Conservation (phyloP, 2,797 vertebrate genomes). For the Carapus acus region DNA sequence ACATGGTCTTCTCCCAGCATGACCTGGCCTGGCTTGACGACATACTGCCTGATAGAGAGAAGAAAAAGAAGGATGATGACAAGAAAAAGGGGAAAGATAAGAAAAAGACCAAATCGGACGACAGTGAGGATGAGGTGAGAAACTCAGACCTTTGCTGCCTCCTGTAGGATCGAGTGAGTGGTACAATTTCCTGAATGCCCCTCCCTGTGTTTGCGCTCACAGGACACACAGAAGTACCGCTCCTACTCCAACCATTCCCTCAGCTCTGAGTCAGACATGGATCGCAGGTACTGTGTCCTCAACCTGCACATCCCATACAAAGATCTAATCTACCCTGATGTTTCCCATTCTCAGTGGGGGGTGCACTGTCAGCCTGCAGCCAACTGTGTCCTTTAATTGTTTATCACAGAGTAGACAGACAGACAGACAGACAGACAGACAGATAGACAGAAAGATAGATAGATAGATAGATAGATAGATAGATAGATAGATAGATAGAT, state of each 20-base stretch:
- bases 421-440: too few relatives aligned
- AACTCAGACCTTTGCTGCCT: slow-evolving; percentile 45
- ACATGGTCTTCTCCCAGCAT: slow-evolving; percentile 91
- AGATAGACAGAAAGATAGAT: too few relatives aligned
- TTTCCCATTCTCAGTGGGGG: slow-evolving; percentile 64
- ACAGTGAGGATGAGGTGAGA: slow-evolving; percentile 75
- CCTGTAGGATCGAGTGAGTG: slow-evolving; percentile 40
- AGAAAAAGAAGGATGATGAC: slow-evolving; percentile 83
- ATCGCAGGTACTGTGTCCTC: slow-evolving; percentile 87
- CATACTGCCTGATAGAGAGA: slow-evolving; percentile 89
- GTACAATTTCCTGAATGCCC: slow-evolving; percentile 5
- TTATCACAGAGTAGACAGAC: too few relatives aligned
- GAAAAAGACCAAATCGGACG: slow-evolving; percentile 72
- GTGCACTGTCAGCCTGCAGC: slow-evolving; percentile 61
- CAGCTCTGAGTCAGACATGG: slow-evolving; percentile 80
- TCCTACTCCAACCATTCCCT: slow-evolving; percentile 80
- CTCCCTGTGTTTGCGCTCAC: slow-evolving; percentile 17
- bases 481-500: too few relatives aligned
- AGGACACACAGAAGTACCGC: slow-evolving; percentile 75
- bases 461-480: too few relatives aligned
- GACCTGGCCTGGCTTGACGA: slow-evolving; percentile 95
- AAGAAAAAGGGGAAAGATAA: slow-evolving; percentile 79
- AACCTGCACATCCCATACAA: slow-evolving; percentile 75
- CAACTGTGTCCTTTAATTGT: slow-evolving; percentile 24
- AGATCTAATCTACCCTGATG: slow-evolving; percentile 67